Evolutionary conservation across 2,888 invertebrate genomes (phyloP), one percentile per base, ranked within the genome.

Genomic region (Thecocarcelia acutangulata): DNA sequence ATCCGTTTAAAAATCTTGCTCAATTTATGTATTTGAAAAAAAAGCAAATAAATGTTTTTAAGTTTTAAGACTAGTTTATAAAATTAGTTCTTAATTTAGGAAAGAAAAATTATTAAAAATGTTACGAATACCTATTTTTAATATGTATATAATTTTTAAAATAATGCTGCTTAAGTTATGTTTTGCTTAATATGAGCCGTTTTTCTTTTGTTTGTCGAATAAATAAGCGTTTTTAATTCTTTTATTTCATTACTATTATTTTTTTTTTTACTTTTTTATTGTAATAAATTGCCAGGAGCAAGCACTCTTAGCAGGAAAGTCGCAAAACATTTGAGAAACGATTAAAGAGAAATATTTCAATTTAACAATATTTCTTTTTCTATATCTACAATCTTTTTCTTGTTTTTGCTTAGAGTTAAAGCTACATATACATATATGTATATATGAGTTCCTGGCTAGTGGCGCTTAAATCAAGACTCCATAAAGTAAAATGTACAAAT

Each of bases 131-230:
- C 63, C 61, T 78, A 59, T 61, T 79, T 68, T 58, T 70, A 70
- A 15, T 48, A 42, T 15, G n/a, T 33, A 63, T n/a, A n/a, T n/a
- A n/a, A n/a, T 58, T 64, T 69, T 15, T 37, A 70, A 28, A 73
- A 61, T 76, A 82, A 77, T 82, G 63, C 64, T 75, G 74, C 74
- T 63, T 69, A 19, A 56, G 50, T 75, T 15, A 13, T 56, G 48
- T 48, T 70, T 70, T 75, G 74, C 70, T 75, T 80, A 80, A 80
- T 80, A 80, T 80, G 80, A 80, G 80, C 80, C 64, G 74, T 21
- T 66, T 75, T 66, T 48, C n/a, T 19, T 42, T 28, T 24, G 56
- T 63, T 70, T 66, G 46, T 70, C 48, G 68, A 48, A 70, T 79
- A 79, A 79, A 79, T 75, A 83, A 79, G 83, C 75, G 79, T 73